Evolutionary conservation across 2,113 vertebrate species (phyloP).

Genomic region (Embiotoca jacksoni): DNA sequence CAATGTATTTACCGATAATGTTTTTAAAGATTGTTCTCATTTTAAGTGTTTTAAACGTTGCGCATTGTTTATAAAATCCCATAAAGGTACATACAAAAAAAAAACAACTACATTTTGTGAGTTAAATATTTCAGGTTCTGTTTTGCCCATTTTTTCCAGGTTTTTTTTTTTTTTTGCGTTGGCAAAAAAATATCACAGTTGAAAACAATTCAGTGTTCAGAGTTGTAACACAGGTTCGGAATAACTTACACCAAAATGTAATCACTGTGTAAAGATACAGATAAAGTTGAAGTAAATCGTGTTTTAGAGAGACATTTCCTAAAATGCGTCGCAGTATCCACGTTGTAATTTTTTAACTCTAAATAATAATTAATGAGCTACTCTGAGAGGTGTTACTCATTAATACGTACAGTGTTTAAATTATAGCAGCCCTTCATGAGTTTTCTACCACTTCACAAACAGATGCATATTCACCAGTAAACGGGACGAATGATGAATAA

Average conservation of each 20-base stretch:
- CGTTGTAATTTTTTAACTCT: conserved; percentile 44
- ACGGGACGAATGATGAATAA: conserved; percentile 18
- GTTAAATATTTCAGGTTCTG: background rate
- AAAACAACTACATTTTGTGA: too few species aligned
- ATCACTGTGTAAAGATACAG: background rate
- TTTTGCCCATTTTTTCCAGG: background rate
- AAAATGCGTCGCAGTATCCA: conserved; percentile 6
- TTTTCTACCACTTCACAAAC: background rate
- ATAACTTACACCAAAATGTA: background rate
- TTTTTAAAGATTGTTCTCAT: too few species aligned
- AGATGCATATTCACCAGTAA: background rate
- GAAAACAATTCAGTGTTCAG: background rate
- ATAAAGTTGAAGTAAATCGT: too few species aligned
- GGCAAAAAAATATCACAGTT: background rate
- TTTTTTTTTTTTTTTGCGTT: background rate
- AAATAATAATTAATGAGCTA: conserved; percentile 36
- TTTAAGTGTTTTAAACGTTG: conserved; percentile 1
- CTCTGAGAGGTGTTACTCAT: conserved; percentile 45
- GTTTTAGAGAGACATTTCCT: too few species aligned
- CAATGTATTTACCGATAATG: too few species aligned
- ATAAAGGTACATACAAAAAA: too few species aligned
- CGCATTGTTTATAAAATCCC: background rate
- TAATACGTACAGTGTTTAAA: conserved; percentile 19
- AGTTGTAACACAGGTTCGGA: background rate
- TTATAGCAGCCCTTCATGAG: background rate